These are phyloP conservation scores for Helarctos malayanus DNA, from an alignment of 2,797 vertebrate genomes.

Conservation along the genomic window DNA sequence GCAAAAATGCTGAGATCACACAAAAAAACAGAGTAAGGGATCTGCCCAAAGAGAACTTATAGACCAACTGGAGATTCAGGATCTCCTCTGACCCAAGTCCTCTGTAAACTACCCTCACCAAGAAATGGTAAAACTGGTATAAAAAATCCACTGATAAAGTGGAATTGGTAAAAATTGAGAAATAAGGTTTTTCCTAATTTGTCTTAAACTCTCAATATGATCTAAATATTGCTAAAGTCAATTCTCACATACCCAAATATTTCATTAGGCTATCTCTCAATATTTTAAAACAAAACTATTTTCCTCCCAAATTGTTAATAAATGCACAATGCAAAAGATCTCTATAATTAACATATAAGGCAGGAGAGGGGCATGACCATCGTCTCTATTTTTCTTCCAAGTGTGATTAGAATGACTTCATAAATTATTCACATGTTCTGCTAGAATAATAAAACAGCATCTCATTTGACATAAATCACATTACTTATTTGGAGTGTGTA, in stretches of 20 bases:
- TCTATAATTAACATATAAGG: conserved; percentile 81
- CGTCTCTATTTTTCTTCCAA: conserved; percentile 65
- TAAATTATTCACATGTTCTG: conserved; percentile 79
- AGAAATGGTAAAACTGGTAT: background rate
- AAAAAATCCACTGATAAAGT: background rate
- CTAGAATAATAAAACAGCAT: conserved; percentile 78
- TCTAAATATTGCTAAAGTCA: conserved; percentile 64
- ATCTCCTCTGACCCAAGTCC: background rate
- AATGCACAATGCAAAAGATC: conserved; percentile 76
- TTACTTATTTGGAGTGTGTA: conserved; percentile 65
- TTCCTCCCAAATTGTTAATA: conserved; percentile 69
- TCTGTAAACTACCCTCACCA: background rate
- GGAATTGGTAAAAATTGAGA: background rate
- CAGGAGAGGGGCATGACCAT: conserved; percentile 66
- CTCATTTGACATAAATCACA: conserved; percentile 78
- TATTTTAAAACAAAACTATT: conserved; percentile 73
- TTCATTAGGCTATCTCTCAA: conserved; percentile 54
- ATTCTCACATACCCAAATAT: conserved; percentile 47
- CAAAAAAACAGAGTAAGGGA: background rate
- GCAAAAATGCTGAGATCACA: background rate
- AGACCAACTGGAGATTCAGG: background rate
- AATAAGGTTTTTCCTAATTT: background rate
- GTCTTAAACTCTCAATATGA: conserved; percentile 32
- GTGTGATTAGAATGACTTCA: conserved; percentile 77
- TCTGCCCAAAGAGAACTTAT: background rate